Evolutionary conservation across 2,888 invertebrate species (phyloP).

Genomic region (Agrotis clavis): DNA sequence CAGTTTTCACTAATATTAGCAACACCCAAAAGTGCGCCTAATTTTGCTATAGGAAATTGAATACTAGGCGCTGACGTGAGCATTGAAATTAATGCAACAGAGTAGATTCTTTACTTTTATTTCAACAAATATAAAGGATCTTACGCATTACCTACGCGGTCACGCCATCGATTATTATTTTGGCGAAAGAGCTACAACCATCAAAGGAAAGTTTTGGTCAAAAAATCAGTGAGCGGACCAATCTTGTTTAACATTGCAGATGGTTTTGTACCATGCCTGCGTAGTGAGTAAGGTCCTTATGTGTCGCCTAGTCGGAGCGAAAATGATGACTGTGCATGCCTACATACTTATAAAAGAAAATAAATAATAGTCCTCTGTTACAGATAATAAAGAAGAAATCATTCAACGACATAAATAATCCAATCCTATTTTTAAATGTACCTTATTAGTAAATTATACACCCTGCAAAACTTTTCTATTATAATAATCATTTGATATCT

Average conservation of each 20-base stretch:
- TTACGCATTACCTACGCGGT: no score
- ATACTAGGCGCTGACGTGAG: not conserved
- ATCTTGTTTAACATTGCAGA: no score
- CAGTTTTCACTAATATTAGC: not conserved
- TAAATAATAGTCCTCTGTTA: not conserved
- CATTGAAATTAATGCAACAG: not conserved
- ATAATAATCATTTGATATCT: constrained; percentile 27
- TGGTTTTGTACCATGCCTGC: no score
- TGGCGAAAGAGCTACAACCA: no score
- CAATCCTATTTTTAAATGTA: constrained; percentile 11
- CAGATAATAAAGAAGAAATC: constrained; percentile 6
- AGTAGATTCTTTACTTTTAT: not conserved
- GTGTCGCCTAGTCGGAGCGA: no score
- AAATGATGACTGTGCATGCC: no score
- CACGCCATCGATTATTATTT: no score
- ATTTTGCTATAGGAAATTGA: not conserved
- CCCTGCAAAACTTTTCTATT: not conserved
- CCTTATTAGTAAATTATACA: constrained; percentile 19
- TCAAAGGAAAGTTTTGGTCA: no score
- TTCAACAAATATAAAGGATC: not conserved
- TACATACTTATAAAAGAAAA: no score
- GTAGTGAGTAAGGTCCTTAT: no score
- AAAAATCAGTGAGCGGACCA: no score
- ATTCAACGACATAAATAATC: constrained; percentile 19
- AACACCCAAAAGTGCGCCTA: not conserved